Percentiles rank a stretch among this genome's conserved stretches.
Evolutionary conservation across 2,888 invertebrate species (phyloP).

Genomic region (Sminthurides aquaticus): DNA sequence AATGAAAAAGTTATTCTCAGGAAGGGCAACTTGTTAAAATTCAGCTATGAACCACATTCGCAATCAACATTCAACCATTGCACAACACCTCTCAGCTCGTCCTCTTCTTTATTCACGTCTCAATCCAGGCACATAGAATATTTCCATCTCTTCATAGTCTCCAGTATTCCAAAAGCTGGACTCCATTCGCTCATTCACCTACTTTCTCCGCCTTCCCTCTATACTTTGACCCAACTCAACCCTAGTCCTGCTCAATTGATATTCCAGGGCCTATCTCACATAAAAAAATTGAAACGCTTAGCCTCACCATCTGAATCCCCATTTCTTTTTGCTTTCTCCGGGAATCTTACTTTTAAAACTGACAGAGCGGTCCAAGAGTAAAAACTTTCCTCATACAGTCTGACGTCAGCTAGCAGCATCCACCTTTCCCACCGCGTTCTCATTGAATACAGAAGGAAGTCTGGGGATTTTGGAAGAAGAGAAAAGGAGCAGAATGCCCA

Average conservation of each 20-base stretch:
- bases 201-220: neutral
- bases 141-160: neutral
- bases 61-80: too few species aligned
- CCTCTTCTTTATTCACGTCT: neutral
- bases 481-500: too few species aligned
- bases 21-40: neutral
- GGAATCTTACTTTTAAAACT: too few species aligned
- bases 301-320: neutral
- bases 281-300: neutral
- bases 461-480: too few species aligned
- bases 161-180: neutral
- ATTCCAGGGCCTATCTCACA: neutral
- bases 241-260: neutral
- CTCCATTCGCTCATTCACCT: neutral
- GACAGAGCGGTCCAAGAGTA: too few species aligned
- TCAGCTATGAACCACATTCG: neutral
- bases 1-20: neutral
- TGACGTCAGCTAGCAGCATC: too few species aligned
- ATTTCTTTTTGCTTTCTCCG: neutral
- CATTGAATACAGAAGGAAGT: too few species aligned
- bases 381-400: too few species aligned
- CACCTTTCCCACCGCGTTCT: too few species aligned
- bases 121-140: neutral
- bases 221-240: neutral
- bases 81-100: neutral